Conservation (phyloP, 2,888 invertebrate genomes). For the Lissocephala sabroskyi region DNA sequence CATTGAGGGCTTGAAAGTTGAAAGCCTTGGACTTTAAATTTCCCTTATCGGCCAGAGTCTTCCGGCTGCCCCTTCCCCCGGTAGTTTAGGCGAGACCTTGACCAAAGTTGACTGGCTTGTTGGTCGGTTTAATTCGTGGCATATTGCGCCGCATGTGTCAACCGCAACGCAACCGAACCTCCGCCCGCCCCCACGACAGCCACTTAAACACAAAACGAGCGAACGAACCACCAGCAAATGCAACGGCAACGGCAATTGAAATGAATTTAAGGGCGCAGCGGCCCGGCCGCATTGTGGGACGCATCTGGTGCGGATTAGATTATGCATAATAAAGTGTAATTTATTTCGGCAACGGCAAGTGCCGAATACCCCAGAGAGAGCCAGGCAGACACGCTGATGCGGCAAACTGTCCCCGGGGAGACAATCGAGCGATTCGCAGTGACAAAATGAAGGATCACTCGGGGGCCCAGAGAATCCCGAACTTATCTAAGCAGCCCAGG, state of each 20-base stretch:
- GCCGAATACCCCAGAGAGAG: conserved; percentile 1
- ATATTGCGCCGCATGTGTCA: conserved; percentile 25
- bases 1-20: no score
- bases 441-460: no score
- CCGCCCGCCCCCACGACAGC: background rate
- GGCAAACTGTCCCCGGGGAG: conserved; percentile 10
- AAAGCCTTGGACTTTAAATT: no score
- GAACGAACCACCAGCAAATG: background rate
- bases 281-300: conserved; percentile 24
- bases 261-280: background rate
- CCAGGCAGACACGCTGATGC: background rate
- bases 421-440: no score
- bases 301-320: conserved; percentile 71
- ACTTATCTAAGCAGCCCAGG: conserved; percentile 42
- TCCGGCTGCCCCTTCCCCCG: no score
- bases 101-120: no score
- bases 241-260: conserved; percentile 8
- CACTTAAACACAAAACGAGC: background rate
- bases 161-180: background rate
- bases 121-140: conserved; percentile 36
- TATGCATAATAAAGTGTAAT: conserved; percentile 72
- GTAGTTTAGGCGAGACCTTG: no score
- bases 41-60: no score
- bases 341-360: conserved; percentile 50
- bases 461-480: no score